Evolutionary conservation across 2,888 invertebrate species (phyloP).

Genomic region (Lacanobia oleracea): DNA sequence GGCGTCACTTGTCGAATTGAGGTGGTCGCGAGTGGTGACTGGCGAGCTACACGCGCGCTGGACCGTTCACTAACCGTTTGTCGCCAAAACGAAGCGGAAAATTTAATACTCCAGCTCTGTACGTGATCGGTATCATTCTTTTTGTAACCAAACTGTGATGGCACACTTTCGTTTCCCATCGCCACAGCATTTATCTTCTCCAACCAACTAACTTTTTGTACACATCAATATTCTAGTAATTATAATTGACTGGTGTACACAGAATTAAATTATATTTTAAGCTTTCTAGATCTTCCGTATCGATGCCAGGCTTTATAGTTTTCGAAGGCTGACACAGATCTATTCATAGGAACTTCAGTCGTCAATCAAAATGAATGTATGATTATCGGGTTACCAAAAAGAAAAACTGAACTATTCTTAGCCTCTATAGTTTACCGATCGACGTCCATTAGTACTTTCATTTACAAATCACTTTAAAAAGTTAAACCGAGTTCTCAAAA

Average conservation of each 20-base stretch:
- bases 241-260: slow-evolving; percentile 77
- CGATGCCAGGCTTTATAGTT: slow-evolving; percentile 67
- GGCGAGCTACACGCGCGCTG: slow-evolving; percentile 68
- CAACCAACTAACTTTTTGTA: slow-evolving; percentile 71
- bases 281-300: slow-evolving; percentile 64
- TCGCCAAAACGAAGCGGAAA: slow-evolving; percentile 87
- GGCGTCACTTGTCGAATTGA: slow-evolving; percentile 61
- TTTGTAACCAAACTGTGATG: slow-evolving; percentile 79
- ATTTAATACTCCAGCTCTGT: slow-evolving; percentile 85
- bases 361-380: slow-evolving; percentile 72
- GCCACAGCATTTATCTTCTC: slow-evolving; percentile 71
- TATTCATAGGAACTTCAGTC: slow-evolving; percentile 67
- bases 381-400: slow-evolving; percentile 68
- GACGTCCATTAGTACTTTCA: slow-evolving; percentile 63
- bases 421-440: slow-evolving; percentile 57
- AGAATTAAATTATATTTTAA: slow-evolving; percentile 68
- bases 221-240: slow-evolving; percentile 70
- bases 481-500: slow-evolving; percentile 58
- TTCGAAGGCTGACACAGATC: slow-evolving; percentile 70
- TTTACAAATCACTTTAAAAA: slow-evolving; percentile 52
- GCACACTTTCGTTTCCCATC: slow-evolving; percentile 84
- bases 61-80: slow-evolving; percentile 84
- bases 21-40: slow-evolving; percentile 59
- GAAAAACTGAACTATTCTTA: slow-evolving; percentile 55
- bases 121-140: slow-evolving; percentile 86